These are phyloP conservation scores for Drosophila subobscura DNA, from an alignment of 1,140 invertebrate species.

Conservation along the genomic window DNA sequence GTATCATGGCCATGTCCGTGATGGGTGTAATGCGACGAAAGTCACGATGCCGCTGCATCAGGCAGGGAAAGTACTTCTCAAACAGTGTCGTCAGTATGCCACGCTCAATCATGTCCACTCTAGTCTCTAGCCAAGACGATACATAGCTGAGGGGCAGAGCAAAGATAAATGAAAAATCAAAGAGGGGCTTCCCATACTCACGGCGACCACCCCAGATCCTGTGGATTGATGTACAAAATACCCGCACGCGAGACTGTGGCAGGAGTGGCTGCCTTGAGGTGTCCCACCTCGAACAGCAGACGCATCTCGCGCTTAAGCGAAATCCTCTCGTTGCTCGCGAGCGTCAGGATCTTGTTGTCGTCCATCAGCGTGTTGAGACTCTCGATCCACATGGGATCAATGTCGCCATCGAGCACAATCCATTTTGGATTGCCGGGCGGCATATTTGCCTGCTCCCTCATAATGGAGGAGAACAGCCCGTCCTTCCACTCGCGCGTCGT, in stretches of 20 bases:
- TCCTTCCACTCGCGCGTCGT: constrained; percentile 98
- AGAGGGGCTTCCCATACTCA: constrained; percentile 84
- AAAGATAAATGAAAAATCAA: neutral
- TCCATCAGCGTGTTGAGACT: constrained; percentile 95
- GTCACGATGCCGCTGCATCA: constrained; percentile 91
- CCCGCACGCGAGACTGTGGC: constrained; percentile 97
- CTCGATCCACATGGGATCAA: constrained; percentile 99
- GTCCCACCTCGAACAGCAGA: constrained; percentile 97
- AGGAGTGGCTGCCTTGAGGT: constrained; percentile 95
- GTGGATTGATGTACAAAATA: constrained; percentile 95
- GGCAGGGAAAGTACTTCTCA: constrained; percentile 96
- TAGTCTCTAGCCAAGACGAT: constrained; percentile 95
- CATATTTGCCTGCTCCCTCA: constrained; percentile 96
- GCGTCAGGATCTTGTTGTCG: constrained; percentile 93
- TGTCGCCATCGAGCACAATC: constrained; percentile 98
- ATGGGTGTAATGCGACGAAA: constrained; percentile 97
- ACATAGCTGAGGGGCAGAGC: constrained; percentile 86
- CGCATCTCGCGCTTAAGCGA: constrained; percentile 95
- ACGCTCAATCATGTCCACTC: constrained; percentile 88
- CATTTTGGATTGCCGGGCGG: constrained; percentile 91
- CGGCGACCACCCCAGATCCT: constrained; percentile 98
- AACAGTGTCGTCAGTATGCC: constrained; percentile 94
- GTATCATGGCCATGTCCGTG: constrained; percentile 94
- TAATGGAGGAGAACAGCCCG: constrained; percentile 95
- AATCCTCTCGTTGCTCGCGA: constrained; percentile 97